Evolutionary conservation across 2,113 vertebrate species (phyloP).

Genomic region (Thalassoma bifasciatum): DNA sequence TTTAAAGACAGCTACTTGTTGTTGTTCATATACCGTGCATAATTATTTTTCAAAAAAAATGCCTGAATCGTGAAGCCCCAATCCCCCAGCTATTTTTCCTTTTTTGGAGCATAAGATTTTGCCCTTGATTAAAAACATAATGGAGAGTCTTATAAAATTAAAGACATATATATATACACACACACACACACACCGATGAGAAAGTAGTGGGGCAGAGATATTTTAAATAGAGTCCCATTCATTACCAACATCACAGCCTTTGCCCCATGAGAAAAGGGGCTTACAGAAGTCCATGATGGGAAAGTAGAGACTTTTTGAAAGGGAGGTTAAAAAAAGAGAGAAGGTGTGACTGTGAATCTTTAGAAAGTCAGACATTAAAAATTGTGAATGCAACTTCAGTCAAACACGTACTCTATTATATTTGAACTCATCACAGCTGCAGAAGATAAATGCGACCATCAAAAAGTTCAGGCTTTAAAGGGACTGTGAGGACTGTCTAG

Average conservation of each 20-base stretch:
- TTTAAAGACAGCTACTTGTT: conserved; percentile 1
- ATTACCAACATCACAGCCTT: conserved; percentile 57
- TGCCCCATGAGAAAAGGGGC: conserved; percentile 41
- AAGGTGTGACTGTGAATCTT: conserved; percentile 6
- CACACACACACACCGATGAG: conserved; percentile 16
- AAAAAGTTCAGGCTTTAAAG: too few species aligned
- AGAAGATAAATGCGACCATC: background rate
- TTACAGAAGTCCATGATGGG: conserved; percentile 53
- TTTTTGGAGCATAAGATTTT: background rate
- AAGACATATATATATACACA: conserved; percentile 5
- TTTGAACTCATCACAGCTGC: background rate
- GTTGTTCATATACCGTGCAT: background rate
- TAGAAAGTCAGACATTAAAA: conserved; percentile 30
- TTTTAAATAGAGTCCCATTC: too few species aligned
- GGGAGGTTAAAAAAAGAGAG: conserved; percentile 10
- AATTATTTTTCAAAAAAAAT: background rate
- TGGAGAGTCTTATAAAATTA: conserved; percentile 1
- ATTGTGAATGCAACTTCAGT: conserved; percentile 20
- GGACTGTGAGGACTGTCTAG: too few species aligned
- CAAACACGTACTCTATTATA: conserved; percentile 14
- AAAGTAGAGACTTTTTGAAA: conserved; percentile 36
- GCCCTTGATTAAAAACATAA: conserved; percentile 33
- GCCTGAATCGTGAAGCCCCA: background rate
- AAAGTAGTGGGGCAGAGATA: too few species aligned
- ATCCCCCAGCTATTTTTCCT: background rate